Percentiles rank a stretch among this genome's conserved stretches.
Evolutionary conservation across 2,797 vertebrate genomes (phyloP).

Genomic region (Cossypha heuglini): DNA sequence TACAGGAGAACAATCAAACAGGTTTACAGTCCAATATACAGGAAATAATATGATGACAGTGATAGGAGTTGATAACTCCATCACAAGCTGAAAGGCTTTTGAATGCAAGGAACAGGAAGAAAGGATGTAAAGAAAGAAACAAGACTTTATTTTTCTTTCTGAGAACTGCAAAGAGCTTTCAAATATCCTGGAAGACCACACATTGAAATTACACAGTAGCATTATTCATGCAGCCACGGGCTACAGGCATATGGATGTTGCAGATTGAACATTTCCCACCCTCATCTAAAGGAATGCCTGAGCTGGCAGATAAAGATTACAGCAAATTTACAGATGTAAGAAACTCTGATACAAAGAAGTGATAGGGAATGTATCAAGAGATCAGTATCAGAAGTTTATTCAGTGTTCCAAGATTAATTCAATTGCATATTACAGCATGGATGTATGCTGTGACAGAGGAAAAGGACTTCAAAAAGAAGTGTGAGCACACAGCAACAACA

Average conservation of each 20-base stretch:
- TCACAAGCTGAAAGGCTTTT: neutral
- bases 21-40: neutral
- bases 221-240: conserved; percentile 36
- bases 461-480: neutral
- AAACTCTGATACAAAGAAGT: neutral
- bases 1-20: neutral
- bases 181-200: conserved; percentile 20
- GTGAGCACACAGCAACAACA: neutral
- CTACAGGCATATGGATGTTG: neutral
- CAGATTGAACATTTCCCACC: conserved; percentile 22
- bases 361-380: neutral
- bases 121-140: neutral
- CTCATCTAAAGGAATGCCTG: neutral
- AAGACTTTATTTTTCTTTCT: neutral
- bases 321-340: neutral
- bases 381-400: neutral
- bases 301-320: conserved; percentile 6
- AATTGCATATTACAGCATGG: neutral
- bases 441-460: neutral
- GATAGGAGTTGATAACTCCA: neutral
- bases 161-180: neutral
- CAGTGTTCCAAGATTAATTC: neutral
- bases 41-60: neutral
- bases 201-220: neutral
- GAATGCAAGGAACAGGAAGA: neutral